A percentile compares a stretch with the other conserved stretches of the same genome.
These are phyloP conservation scores for Megalonaias nervosa DNA, from an alignment of 1,140 invertebrate genomes.

Conservation along the genomic window DNA sequence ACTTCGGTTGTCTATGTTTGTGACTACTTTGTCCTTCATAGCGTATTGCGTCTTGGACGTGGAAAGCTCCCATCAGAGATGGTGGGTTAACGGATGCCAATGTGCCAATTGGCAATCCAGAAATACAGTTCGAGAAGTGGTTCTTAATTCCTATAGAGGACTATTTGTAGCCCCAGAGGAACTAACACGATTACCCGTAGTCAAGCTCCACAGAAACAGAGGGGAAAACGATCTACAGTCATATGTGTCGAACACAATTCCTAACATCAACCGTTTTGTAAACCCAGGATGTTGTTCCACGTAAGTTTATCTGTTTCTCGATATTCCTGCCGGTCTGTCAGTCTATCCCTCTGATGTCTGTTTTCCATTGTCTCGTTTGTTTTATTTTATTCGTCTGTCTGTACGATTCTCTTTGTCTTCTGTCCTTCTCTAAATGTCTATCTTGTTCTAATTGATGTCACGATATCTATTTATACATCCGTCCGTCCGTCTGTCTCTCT, in stretches of 20 bases:
- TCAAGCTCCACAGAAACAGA: slow-evolving; percentile 31
- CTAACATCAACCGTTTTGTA: slow-evolving; percentile 28
- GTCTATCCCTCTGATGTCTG: neutral
- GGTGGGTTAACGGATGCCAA: slow-evolving; percentile 36
- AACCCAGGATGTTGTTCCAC: slow-evolving; percentile 31
- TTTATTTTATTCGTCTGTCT: neutral
- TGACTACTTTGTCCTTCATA: too few species aligned
- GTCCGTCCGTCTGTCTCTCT: neutral
- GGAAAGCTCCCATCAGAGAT: slow-evolving; percentile 29
- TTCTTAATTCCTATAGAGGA: slow-evolving; percentile 34
- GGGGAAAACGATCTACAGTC: slow-evolving; percentile 27
- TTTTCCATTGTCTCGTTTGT: neutral
- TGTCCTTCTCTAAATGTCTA: neutral
- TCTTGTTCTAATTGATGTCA: neutral
- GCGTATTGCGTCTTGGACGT: too few species aligned
- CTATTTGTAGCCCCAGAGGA: slow-evolving; percentile 31
- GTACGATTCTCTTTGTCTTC: neutral
- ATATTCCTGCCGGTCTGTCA: neutral
- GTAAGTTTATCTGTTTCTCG: slow-evolving; percentile 9
- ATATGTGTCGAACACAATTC: slow-evolving; percentile 31
- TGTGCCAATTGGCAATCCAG: slow-evolving; percentile 36
- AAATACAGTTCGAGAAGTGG: slow-evolving; percentile 26
- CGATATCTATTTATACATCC: neutral
- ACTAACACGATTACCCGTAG: slow-evolving; percentile 21
- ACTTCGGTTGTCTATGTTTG: too few species aligned